A percentile compares a stretch with the other conserved stretches of the same genome.
phyloP scores from a whole-genome alignment of 2,113 vertebrate genomes.

The Anolis carolinensis region DNA sequence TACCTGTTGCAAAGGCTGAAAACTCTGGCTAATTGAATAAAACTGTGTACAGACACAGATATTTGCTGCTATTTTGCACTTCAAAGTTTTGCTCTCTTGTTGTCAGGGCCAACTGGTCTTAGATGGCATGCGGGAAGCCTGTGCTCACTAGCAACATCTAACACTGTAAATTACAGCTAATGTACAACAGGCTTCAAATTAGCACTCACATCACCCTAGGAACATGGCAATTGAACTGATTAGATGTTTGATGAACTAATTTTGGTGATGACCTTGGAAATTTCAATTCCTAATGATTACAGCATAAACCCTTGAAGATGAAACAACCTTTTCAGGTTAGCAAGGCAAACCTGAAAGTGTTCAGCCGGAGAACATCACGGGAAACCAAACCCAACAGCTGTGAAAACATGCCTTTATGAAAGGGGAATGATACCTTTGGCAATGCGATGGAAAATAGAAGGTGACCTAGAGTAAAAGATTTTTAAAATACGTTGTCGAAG shows the following conservation, averaged over 20 bases:
- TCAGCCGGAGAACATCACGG: neutral
- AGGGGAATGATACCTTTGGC: neutral
- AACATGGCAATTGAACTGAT: slow-evolving; percentile 21
- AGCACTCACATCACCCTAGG: slow-evolving; percentile 11
- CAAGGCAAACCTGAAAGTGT: neutral
- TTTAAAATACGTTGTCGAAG: neutral
- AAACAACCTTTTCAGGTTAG: slow-evolving; percentile 4
- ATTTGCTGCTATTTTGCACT: neutral
- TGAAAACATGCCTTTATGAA: neutral
- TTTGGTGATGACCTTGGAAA: slow-evolving; percentile 9
- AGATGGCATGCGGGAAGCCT: neutral
- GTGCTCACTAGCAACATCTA: neutral
- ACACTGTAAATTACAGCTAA: slow-evolving; percentile 10
- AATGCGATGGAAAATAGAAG: neutral
- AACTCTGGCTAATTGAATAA: neutral
- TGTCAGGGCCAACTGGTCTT: neutral
- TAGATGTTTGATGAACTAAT: slow-evolving; percentile 28
- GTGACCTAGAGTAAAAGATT: neutral
- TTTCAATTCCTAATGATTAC: slow-evolving; percentile 14
- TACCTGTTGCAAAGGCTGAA: no score
- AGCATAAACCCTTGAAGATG: neutral
- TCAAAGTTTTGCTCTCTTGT: neutral
- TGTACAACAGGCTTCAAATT: slow-evolving; percentile 9
- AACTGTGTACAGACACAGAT: neutral
- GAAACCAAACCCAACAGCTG: neutral